A percentile compares a stretch with the other conserved stretches of the same genome.
Evolutionary conservation across 2,113 vertebrate genomes (phyloP).

Genomic region (Ceyx margarethae): DNA sequence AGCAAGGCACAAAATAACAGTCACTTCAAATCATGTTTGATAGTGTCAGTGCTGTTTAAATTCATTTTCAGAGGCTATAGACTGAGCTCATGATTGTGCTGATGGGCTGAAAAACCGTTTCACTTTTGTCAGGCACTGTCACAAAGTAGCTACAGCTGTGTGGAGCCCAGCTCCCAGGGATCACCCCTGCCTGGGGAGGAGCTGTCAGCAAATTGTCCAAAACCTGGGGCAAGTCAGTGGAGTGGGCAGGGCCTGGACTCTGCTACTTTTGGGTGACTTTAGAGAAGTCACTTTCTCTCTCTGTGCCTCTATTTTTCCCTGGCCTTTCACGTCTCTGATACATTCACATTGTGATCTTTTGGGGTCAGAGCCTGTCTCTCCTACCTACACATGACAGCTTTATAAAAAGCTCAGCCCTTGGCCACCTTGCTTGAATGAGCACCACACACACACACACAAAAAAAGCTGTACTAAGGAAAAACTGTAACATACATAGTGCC

Average conservation of each 20-base stretch:
- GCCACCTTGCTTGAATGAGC: background rate
- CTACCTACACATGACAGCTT: background rate
- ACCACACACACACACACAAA: background rate
- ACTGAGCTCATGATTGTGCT: background rate
- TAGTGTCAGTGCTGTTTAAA: background rate
- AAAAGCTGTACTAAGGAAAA: background rate
- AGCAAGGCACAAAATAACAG: background rate
- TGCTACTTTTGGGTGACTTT: background rate
- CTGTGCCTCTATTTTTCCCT: background rate
- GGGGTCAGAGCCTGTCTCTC: background rate
- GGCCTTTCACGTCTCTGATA: background rate
- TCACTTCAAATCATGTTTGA: conserved; percentile 26
- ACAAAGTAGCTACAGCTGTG: background rate
- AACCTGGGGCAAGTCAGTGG: background rate
- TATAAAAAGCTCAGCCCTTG: background rate
- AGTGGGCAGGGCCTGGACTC: background rate
- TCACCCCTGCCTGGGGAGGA: background rate
- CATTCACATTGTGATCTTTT: background rate
- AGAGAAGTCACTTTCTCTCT: background rate
- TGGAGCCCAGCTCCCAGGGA: fast-evolving
- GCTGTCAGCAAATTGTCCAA: background rate
- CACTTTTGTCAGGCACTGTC: background rate
- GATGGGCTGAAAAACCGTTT: background rate
- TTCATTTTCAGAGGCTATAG: background rate
- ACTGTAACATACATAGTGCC: background rate